Evolutionary conservation across 2,113 vertebrate species (phyloP).

Genomic region (Speoplatyrhinus poulsoni): DNA sequence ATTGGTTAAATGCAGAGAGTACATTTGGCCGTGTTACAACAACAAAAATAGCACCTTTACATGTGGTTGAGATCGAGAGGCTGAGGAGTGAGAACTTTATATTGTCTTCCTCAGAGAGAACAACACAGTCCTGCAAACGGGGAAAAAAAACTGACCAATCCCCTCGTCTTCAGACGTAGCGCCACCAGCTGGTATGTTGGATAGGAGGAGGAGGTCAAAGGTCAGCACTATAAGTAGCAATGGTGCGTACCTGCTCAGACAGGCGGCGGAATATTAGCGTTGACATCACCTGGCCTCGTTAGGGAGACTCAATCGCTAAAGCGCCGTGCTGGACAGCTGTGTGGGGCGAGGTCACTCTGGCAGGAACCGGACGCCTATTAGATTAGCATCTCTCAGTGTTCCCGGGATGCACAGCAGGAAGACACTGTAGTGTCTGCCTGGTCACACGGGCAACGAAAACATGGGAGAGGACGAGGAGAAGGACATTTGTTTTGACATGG

Average conservation of each 20-base stretch:
- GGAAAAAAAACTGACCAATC: no score
- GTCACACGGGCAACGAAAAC: conserved; percentile 6
- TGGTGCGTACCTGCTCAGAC: conserved; percentile 48
- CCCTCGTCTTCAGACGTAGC: no score
- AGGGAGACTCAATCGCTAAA: not conserved
- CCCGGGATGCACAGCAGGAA: conserved; percentile 2
- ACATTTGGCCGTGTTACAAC: no score
- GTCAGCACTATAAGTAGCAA: conserved; percentile 30
- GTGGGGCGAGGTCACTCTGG: conserved; percentile 28
- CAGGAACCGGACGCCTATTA: conserved; percentile 28
- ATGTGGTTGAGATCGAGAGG: no score
- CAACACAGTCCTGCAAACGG: no score
- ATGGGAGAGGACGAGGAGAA: not conserved
- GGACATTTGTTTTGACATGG: conserved; percentile 44
- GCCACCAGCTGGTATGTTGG: no score
- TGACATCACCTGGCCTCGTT: not conserved
- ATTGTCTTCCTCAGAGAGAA: no score
- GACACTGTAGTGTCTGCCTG: conserved; percentile 26
- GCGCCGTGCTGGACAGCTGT: conserved; percentile 34
- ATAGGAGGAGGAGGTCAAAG: conserved; percentile 27
- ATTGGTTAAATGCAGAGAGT: no score
- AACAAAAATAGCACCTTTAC: no score
- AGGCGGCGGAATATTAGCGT: conserved; percentile 22
- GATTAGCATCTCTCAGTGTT: conserved; percentile 1
- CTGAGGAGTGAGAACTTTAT: no score